phyloP scores from a whole-genome alignment of 2,113 vertebrate species.

The Saguinus midas region DNA sequence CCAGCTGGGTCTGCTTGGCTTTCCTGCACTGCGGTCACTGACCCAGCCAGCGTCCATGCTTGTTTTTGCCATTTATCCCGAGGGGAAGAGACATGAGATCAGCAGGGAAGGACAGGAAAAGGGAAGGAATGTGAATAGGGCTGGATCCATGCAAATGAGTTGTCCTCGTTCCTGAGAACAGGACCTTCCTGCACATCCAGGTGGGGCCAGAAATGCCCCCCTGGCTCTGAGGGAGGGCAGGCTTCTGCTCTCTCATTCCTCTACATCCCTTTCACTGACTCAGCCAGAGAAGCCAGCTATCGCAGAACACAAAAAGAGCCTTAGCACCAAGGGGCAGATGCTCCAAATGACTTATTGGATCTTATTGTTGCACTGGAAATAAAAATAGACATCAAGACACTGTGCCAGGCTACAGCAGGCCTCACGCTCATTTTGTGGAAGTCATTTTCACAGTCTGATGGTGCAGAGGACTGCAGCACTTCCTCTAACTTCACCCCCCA shows the following conservation, averaged over 20 bases:
- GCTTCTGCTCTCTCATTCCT: rapidly evolving
- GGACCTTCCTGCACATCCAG: rapidly evolving
- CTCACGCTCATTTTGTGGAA: rapidly evolving
- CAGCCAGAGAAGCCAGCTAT: background rate
- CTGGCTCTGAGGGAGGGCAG: rapidly evolving
- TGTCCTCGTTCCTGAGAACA: background rate
- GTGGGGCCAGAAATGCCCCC: rapidly evolving
- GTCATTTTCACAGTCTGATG: rapidly evolving
- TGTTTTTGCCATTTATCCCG: rapidly evolving
- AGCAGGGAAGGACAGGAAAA: background rate
- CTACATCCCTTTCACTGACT: rapidly evolving
- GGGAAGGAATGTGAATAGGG: rapidly evolving
- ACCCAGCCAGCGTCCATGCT: rapidly evolving
- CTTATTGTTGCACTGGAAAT: background rate
- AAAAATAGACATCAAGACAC: background rate
- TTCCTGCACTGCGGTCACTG: rapidly evolving
- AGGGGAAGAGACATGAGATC: background rate
- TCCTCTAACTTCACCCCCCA: rapidly evolving
- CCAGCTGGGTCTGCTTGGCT: too few relatives aligned
- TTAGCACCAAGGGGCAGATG: background rate
- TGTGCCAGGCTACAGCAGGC: rapidly evolving
- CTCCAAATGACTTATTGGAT: background rate
- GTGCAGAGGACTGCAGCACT: rapidly evolving
- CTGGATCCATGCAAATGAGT: rapidly evolving
- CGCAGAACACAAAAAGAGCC: too few relatives aligned